Conservation (phyloP, 2,888 invertebrate genomes). For the Chloromyia formosa region DNA sequence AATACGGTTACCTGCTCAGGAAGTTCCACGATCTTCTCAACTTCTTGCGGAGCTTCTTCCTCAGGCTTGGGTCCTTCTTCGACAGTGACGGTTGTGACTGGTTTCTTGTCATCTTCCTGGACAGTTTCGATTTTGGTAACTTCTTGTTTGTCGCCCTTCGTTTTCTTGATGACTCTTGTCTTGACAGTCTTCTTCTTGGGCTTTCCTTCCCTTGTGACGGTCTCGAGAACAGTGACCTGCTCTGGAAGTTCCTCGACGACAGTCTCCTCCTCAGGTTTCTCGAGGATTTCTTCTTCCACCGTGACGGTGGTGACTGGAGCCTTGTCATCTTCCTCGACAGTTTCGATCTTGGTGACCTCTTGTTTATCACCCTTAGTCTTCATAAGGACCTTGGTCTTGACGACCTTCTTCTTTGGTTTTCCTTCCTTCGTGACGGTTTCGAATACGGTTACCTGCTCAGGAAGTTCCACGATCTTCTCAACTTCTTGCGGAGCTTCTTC, state of each 20-base stretch:
- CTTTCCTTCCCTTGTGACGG: constrained; percentile 57
- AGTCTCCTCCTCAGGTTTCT: constrained; percentile 48
- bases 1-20: constrained; percentile 58
- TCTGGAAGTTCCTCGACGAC: constrained; percentile 58
- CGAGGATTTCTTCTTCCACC: constrained; percentile 51
- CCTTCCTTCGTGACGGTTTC: constrained; percentile 54
- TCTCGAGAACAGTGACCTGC: constrained; percentile 57
- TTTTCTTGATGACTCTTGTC: constrained; percentile 59
- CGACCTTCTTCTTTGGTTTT: constrained; percentile 56
- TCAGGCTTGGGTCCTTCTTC: constrained; percentile 52
- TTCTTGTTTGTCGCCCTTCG: constrained; percentile 56
- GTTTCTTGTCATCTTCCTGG: constrained; percentile 53
- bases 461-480: constrained; percentile 49
- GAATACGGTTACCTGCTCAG: constrained; percentile 53
- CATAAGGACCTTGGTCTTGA: constrained; percentile 52
- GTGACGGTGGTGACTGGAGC: constrained; percentile 59
- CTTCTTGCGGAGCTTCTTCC: constrained; percentile 49
- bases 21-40: constrained; percentile 55
- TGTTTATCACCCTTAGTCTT: constrained; percentile 46
- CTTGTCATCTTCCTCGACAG: constrained; percentile 61
- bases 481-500: constrained; percentile 51
- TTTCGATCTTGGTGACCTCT: constrained; percentile 62
- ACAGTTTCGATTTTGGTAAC: constrained; percentile 62
- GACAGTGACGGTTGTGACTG: constrained; percentile 55
- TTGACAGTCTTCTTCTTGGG: constrained; percentile 57